Percentiles rank a stretch among this genome's conserved stretches.
phyloP scores from a whole-genome alignment of 1,140 invertebrate species.

The Hyphantria cunea region DNA sequence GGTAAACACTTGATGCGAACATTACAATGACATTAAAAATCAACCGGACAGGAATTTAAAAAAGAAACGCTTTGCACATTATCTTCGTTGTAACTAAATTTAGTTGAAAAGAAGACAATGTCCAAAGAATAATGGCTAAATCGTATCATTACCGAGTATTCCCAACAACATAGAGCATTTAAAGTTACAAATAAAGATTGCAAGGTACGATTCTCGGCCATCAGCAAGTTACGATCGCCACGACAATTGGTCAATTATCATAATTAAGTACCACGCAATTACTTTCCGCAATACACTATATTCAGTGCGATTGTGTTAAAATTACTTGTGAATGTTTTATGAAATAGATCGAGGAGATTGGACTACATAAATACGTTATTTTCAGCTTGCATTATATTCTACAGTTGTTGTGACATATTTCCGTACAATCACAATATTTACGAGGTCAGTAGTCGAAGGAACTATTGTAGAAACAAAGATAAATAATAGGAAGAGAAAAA shows the following conservation, averaged over 20 bases:
- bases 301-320: constrained; percentile 35
- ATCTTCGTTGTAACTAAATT: too few relatives aligned
- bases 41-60: too few relatives aligned
- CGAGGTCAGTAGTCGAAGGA: too few relatives aligned
- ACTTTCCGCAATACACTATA: constrained; percentile 34
- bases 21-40: constrained; percentile 18
- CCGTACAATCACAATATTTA: too few relatives aligned
- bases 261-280: constrained; percentile 47
- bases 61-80: too few relatives aligned
- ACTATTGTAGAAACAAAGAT: too few relatives aligned
- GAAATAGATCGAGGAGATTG: constrained; percentile 24
- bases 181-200: constrained; percentile 31
- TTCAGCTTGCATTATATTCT: not conserved
- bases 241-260: constrained; percentile 49
- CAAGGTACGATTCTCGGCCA: constrained; percentile 33
- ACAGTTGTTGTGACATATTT: too few relatives aligned
- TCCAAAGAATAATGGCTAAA: too few relatives aligned
- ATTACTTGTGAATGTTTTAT: constrained; percentile 11
- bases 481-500: too few relatives aligned
- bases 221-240: constrained; percentile 29
- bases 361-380: constrained; percentile 1
- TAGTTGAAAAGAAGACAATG: too few relatives aligned
- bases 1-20: constrained; percentile 32
- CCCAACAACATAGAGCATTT: too few relatives aligned
- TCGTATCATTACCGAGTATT: too few relatives aligned